Evolutionary conservation across 2,797 vertebrate species (phyloP), one percentile per base, ranked within the genome.

Genomic region (Tapirus indicus): DNA sequence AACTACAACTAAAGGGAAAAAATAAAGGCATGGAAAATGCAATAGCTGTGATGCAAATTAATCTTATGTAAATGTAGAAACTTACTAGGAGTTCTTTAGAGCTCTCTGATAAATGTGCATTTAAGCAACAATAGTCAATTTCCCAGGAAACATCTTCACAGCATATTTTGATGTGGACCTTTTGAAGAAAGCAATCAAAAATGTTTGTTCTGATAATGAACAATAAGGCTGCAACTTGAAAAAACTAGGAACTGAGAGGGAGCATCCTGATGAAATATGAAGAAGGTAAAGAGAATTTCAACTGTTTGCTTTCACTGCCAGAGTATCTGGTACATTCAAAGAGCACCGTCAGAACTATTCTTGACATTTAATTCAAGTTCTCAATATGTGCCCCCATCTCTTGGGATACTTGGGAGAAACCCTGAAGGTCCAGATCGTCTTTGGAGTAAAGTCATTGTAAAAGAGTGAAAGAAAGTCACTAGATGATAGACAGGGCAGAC

Each of bases 121-220:
- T 97, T 97, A 97, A 97, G 49, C 88, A 97, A 96, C 97, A 97
- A 97, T 95, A 93, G 94, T 47, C 85, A 89, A 94, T 97, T 97
- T 97, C 80, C 88, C 66, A 47, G 49, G 79, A 96, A 96, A 91
- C 78, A 80, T 93, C 78, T 96, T 96, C 88, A 69, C 80, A 72
- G 85, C 52, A 18, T 86, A 95, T 95, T 97, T 94, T 80, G 47
- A 87, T 69, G 49, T 83, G 83, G 96, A 80, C 71, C 56, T 95
- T 97, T 93, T 97, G 93, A 94, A 97, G 88, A 94, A 95, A 95
- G 95, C 85, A 97, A 97, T 98, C 89, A 97, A 92, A 90, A 92
- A 54, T 96, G 92, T 95, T 96, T 97, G 96, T 97, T 96, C 84
- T 71, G 84, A 97, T 94, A 91, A 94, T 86, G 89, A 83, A 77